Percentiles rank a stretch among this genome's conserved stretches.
phyloP scores from a whole-genome alignment of 2,888 invertebrate species.

The Xestia xanthographa region DNA sequence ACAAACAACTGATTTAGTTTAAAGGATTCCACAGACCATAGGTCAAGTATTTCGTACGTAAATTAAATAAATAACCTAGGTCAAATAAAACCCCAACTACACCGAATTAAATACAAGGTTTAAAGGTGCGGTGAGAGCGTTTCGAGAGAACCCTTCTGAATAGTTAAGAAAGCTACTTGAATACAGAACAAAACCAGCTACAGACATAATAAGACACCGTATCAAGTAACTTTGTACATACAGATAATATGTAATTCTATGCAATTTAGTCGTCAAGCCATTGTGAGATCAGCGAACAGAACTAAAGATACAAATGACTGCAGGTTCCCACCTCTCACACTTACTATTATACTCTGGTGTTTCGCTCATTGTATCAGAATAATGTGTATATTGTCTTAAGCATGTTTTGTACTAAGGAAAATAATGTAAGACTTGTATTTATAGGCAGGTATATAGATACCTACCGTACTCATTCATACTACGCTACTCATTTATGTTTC shows the following conservation, averaged over 20 bases:
- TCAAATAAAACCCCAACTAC: neutral
- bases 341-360: constrained; percentile 45
- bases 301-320: constrained; percentile 45
- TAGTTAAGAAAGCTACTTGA: constrained; percentile 31
- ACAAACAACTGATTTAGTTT: neutral
- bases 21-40: neutral
- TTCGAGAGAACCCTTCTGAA: constrained; percentile 19
- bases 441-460: neutral
- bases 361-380: constrained; percentile 50
- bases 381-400: constrained; percentile 49
- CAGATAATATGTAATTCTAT: constrained; percentile 60
- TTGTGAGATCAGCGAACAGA: constrained; percentile 62
- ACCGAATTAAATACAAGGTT: constrained; percentile 19
- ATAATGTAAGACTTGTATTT: constrained; percentile 24
- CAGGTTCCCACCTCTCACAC: constrained; percentile 55
- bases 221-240: constrained; percentile 21
- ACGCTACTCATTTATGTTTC: neutral
- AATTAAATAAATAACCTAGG: constrained; percentile 13
- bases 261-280: constrained; percentile 64
- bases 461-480: constrained; percentile 19
- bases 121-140: constrained; percentile 5
- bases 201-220: constrained; percentile 54
- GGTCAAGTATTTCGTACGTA: neutral
- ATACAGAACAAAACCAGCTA: constrained; percentile 41
- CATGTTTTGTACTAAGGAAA: constrained; percentile 19